phyloP scores from a whole-genome alignment of 2,113 vertebrate genomes.

The Baryphthengus martii region DNA sequence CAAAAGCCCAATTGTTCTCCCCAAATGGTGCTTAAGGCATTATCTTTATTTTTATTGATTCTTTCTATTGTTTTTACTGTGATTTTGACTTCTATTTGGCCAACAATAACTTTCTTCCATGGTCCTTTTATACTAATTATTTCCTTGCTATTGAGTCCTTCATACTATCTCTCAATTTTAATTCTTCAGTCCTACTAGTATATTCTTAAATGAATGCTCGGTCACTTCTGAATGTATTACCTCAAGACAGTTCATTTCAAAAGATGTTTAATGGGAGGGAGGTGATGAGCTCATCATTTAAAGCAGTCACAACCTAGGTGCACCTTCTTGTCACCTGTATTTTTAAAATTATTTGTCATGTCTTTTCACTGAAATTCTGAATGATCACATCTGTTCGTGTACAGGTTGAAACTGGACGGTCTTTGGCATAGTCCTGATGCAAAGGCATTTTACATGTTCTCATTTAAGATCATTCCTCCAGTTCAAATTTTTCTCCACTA shows the following conservation, averaged over 20 bases:
- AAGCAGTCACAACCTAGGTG: neutral
- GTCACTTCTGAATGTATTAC: neutral
- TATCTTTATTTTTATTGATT: neutral
- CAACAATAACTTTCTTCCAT: neutral
- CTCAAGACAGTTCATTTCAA: neutral
- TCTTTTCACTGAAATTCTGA: neutral
- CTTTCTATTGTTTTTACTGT: neutral
- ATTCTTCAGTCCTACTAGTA: neutral
- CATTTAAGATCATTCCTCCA: neutral
- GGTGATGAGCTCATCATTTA: neutral
- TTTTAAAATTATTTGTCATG: neutral
- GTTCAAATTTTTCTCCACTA: neutral
- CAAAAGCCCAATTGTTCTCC: neutral
- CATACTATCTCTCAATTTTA: neutral
- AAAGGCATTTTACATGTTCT: neutral
- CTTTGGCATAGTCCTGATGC: neutral
- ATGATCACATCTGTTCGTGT: neutral
- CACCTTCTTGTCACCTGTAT: neutral
- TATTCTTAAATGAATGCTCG: neutral
- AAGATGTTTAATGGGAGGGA: neutral
- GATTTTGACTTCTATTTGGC: neutral
- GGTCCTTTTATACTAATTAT: neutral
- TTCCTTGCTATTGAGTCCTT: neutral
- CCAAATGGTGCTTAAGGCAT: neutral
- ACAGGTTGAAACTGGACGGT: neutral